A percentile compares a stretch with the other conserved stretches of the same genome.
Conservation (phyloP, 1,140 invertebrate genomes). For the Drosophila parvula region DNA sequence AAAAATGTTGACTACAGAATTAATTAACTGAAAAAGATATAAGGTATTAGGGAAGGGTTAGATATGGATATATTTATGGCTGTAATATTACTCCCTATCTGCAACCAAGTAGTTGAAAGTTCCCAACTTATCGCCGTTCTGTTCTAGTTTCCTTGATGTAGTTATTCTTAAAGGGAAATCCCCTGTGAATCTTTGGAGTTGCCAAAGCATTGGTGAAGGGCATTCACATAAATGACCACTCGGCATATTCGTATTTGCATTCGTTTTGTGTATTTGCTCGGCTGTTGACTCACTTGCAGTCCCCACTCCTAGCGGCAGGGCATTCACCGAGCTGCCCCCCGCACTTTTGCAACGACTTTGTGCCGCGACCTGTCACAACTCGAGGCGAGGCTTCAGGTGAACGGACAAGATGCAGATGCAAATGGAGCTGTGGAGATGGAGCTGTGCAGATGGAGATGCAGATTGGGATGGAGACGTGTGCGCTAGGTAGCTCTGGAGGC, state of each 20-base stretch:
- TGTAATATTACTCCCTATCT: no score
- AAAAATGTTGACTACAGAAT: neutral
- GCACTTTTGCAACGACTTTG: neutral
- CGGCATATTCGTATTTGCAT: slow-evolving; percentile 38
- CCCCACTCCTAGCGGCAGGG: slow-evolving; percentile 15
- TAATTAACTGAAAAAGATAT: neutral
- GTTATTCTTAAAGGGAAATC: slow-evolving; percentile 1
- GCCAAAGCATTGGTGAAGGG: slow-evolving; percentile 32
- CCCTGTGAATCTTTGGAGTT: neutral
- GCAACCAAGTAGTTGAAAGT: neutral
- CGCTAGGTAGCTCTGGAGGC: neutral
- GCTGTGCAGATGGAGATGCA: neutral
- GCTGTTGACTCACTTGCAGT: slow-evolving; percentile 33
- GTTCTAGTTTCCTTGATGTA: neutral
- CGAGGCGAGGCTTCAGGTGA: slow-evolving; percentile 21
- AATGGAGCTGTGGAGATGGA: neutral
- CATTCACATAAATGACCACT: slow-evolving; percentile 24
- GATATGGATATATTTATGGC: no score
- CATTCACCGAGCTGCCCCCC: slow-evolving; percentile 39
- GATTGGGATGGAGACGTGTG: slow-evolving; percentile 11
- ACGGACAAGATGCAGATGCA: slow-evolving; percentile 19
- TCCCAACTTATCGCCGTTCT: no score
- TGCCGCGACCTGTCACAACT: slow-evolving; percentile 45
- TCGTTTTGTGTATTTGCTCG: slow-evolving; percentile 23
- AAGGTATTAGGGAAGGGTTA: no score